phyloP scores from a whole-genome alignment of 1,140 invertebrate species.

The Bombyx mori region DNA sequence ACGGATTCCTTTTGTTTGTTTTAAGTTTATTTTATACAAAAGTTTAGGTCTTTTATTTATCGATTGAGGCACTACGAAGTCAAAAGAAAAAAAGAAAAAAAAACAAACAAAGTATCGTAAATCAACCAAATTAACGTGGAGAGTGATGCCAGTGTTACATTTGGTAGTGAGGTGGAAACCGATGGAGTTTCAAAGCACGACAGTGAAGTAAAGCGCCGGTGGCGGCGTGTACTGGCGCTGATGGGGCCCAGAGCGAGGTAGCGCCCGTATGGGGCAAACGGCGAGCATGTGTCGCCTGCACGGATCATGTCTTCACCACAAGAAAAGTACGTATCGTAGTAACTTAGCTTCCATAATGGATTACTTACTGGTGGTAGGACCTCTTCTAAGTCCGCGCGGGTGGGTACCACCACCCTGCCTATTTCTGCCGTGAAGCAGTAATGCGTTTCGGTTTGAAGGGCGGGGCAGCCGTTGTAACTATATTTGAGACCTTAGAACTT shows the following conservation, averaged over 20 bases:
- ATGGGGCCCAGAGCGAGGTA: conserved; percentile 76
- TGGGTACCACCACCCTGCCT: no score
- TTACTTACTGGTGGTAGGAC: background rate
- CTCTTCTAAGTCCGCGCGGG: no score
- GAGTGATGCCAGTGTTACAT: conserved; percentile 14
- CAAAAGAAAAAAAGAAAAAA: no score
- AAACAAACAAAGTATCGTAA: conserved; percentile 10
- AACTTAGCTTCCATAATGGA: background rate
- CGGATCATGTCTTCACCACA: conserved; percentile 75
- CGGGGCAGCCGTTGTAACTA: no score
- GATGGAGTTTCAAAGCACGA: conserved; percentile 28
- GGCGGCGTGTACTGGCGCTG: conserved; percentile 67
- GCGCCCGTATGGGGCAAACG: conserved; percentile 77
- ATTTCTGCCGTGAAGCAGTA: no score
- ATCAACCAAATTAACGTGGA: conserved; percentile 21
- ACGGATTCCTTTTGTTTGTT: no score
- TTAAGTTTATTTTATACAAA: no score
- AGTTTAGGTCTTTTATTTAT: no score
- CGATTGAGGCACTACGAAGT: no score
- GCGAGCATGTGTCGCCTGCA: conserved; percentile 77
- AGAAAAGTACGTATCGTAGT: conserved; percentile 71
- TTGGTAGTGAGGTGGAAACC: conserved; percentile 34
- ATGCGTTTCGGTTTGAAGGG: no score
- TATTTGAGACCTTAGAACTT: no score
- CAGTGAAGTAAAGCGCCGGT: conserved; percentile 34